Evolutionary conservation across 2,888 invertebrate genomes (phyloP).

Genomic region (Portevinia maculata): DNA sequence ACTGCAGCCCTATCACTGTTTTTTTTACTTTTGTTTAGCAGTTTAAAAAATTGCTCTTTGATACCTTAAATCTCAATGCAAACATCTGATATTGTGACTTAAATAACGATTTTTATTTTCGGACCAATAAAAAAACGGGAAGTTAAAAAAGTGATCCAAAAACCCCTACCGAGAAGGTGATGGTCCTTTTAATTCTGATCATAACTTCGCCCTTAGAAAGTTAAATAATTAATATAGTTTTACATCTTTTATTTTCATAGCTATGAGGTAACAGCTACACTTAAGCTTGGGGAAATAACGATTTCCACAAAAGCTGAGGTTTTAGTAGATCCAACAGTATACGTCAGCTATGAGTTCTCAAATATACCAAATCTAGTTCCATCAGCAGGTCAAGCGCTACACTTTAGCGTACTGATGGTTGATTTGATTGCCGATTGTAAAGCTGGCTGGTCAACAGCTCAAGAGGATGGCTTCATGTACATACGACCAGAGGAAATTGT

Average conservation of each 20-base stretch:
- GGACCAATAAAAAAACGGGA: too few relatives aligned
- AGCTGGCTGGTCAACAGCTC: constrained; percentile 70
- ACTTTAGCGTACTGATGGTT: constrained; percentile 60
- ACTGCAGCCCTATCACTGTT: too few relatives aligned
- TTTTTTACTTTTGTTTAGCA: too few relatives aligned
- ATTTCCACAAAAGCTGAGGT: constrained; percentile 50
- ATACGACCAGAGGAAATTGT: constrained; percentile 67
- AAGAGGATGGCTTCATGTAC: constrained; percentile 65
- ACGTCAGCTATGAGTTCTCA: constrained; percentile 63
- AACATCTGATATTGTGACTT: too few relatives aligned
- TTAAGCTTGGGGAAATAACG: constrained; percentile 45
- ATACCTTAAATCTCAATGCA: too few relatives aligned
- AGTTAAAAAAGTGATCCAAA: too few relatives aligned
- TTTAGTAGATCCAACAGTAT: constrained; percentile 55
- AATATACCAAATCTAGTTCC: constrained; percentile 54
- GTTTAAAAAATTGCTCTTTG: too few relatives aligned
- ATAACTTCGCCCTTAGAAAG: too few relatives aligned
- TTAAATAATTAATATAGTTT: too few relatives aligned
- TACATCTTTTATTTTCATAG: constrained; percentile 21
- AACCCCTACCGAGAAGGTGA: too few relatives aligned
- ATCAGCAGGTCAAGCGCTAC: constrained; percentile 47
- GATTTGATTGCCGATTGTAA: constrained; percentile 65
- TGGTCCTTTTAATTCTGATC: too few relatives aligned
- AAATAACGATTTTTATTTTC: too few relatives aligned
- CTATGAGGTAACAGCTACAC: constrained; percentile 44